A percentile compares a stretch with the other conserved stretches of the same genome.
These are phyloP conservation scores for Poeciliopsis infans DNA, from an alignment of 2,797 vertebrate genomes.

Conservation along the genomic window DNA sequence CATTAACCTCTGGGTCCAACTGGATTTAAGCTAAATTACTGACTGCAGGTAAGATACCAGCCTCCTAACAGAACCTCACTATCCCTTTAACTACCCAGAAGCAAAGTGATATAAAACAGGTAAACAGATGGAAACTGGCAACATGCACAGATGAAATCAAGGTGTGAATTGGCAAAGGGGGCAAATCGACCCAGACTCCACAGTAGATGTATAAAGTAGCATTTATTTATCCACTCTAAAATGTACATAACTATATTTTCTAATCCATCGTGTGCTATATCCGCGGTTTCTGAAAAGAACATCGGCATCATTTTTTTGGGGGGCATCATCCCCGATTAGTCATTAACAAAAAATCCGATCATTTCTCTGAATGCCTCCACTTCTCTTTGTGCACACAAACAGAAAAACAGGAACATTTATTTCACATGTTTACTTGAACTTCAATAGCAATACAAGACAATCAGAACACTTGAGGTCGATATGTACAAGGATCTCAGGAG, in stretches of 20 bases:
- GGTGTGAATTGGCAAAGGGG: constrained; percentile 6
- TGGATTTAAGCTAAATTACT: background rate
- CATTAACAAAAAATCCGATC: background rate
- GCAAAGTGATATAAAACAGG: background rate
- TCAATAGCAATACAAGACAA: constrained; percentile 84
- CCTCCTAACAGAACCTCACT: background rate
- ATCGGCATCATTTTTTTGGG: background rate
- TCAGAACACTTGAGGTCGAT: constrained; percentile 79
- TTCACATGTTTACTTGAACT: constrained; percentile 82
- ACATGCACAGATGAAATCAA: constrained; percentile 2
- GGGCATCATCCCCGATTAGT: background rate
- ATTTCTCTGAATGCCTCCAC: background rate
- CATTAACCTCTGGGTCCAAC: background rate
- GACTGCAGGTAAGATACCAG: background rate
- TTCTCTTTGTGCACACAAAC: constrained; percentile 36
- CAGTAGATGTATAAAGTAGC: constrained; percentile 10
- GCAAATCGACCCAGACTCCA: constrained; percentile 3
- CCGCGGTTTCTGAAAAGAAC: background rate
- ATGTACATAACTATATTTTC: constrained; percentile 13
- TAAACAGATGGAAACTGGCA: background rate
- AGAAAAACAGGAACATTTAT: constrained; percentile 62
- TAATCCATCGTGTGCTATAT: background rate
- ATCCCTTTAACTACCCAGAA: background rate
- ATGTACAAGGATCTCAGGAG: constrained; percentile 73
- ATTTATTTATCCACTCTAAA: constrained; percentile 9